Percentiles rank a stretch among this genome's conserved stretches.
These are phyloP conservation scores for Aleiodes testaceus DNA, from an alignment of 2,888 invertebrate species.

Conservation along the genomic window DNA sequence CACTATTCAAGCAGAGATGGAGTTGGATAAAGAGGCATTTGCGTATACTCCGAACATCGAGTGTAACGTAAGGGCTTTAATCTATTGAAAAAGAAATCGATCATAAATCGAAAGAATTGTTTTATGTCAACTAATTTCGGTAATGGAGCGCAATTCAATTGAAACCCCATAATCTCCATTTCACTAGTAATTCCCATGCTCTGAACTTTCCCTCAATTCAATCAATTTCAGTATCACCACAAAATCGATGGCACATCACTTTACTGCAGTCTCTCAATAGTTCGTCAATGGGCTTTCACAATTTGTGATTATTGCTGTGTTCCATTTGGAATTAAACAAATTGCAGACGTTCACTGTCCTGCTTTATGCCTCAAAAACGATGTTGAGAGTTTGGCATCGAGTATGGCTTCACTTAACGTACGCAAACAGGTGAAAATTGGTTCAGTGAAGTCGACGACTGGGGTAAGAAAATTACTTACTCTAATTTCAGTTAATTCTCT, in stretches of 20 bases:
- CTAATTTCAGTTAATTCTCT: neutral
- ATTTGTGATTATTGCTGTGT: constrained; percentile 68
- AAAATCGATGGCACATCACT: constrained; percentile 46
- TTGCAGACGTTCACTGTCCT: constrained; percentile 65
- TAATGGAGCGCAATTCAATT: neutral
- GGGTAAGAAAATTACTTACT: neutral
- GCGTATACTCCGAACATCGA: constrained; percentile 63
- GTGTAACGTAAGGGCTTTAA: constrained; percentile 66
- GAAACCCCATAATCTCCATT: neutral
- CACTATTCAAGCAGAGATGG: constrained; percentile 58
- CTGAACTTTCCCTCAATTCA: neutral
- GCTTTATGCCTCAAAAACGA: neutral
- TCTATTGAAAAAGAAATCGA: constrained; percentile 24
- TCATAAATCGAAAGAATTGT: neutral
- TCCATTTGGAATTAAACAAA: constrained; percentile 54
- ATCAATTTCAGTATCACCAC: constrained; percentile 57
- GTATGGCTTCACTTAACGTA: neutral
- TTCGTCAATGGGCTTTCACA: constrained; percentile 67
- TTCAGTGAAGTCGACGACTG: constrained; percentile 7
- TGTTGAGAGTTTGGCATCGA: neutral
- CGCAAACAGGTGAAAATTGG: neutral
- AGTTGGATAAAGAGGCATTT: constrained; percentile 70
- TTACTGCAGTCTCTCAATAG: constrained; percentile 64
- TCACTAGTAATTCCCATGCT: neutral
- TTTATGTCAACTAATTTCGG: no score